Percentiles rank a stretch among this genome's conserved stretches.
These are phyloP conservation scores for Cisticola juncidis DNA, from an alignment of 2,113 vertebrate species.

Conservation along the genomic window DNA sequence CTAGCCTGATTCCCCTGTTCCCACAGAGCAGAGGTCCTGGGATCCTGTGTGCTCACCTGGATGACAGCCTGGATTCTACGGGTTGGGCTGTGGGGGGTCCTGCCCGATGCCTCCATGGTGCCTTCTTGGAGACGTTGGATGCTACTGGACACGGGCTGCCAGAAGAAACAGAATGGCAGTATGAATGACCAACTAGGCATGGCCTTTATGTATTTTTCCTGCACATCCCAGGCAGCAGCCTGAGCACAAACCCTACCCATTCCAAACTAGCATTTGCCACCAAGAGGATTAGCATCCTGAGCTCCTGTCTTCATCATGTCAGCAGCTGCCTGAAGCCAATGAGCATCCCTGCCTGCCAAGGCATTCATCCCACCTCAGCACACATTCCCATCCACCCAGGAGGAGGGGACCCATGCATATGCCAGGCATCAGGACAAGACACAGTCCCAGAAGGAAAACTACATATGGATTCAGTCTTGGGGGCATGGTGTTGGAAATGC, in stretches of 20 bases:
- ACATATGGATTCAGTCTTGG: background rate
- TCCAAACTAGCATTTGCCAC: background rate
- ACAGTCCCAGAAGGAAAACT: accelerated
- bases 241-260: background rate
- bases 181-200: accelerated
- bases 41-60: constrained; percentile 50
- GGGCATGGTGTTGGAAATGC: background rate
- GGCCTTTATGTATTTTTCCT: background rate
- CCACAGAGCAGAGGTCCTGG: background rate
- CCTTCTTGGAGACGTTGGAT: accelerated
- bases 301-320: background rate
- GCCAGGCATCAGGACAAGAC: accelerated
- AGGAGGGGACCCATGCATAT: background rate
- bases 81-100: background rate
- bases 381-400: accelerated
- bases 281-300: background rate
- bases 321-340: background rate
- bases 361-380: accelerated
- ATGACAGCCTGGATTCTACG: constrained; percentile 47
- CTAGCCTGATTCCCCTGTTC: accelerated
- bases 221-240: accelerated
- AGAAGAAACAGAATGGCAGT: background rate
- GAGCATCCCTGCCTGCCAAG: background rate
- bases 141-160: accelerated
- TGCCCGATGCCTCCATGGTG: constrained; percentile 64